Percentiles rank a stretch among this genome's conserved stretches.
These are phyloP conservation scores for Dasyurus viverrinus DNA, from an alignment of 2,113 vertebrate genomes.

Conservation along the genomic window DNA sequence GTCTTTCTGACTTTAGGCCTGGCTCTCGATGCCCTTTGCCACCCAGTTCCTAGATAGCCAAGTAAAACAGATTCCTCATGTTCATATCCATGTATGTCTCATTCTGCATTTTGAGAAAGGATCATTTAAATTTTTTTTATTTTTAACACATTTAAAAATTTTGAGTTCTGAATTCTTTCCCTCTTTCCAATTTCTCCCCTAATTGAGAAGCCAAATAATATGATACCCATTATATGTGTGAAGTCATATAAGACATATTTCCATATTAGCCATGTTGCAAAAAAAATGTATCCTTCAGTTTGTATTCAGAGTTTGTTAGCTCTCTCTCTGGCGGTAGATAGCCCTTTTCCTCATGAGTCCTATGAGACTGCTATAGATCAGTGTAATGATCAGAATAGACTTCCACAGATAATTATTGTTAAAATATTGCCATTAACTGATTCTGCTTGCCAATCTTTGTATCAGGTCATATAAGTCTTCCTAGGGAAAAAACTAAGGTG, in stretches of 20 bases:
- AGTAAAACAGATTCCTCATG: not conserved
- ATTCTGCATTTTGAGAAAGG: not conserved
- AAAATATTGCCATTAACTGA: not conserved
- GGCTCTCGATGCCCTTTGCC: accelerated
- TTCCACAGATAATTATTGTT: not conserved
- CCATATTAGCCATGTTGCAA: not conserved
- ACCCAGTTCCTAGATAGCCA: not conserved
- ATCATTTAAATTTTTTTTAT: not conserved
- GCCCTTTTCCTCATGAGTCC: not conserved
- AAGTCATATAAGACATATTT: not conserved
- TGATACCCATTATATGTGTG: not conserved
- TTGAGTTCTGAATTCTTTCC: not conserved
- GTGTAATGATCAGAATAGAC: not conserved
- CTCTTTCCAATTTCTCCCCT: not conserved
- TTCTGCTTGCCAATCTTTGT: not conserved
- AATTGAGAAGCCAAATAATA: not conserved
- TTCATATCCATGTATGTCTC: not conserved
- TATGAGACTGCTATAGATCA: not conserved
- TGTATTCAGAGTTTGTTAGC: not conserved
- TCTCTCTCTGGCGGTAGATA: too few relatives aligned
- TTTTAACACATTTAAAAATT: not conserved
- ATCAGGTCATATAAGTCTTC: not conserved
- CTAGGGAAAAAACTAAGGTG: not conserved
- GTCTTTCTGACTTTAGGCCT: not conserved
- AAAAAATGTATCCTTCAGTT: not conserved